Evolutionary conservation across 2,888 invertebrate genomes (phyloP).

Genomic region (Ormia ochracea): DNA sequence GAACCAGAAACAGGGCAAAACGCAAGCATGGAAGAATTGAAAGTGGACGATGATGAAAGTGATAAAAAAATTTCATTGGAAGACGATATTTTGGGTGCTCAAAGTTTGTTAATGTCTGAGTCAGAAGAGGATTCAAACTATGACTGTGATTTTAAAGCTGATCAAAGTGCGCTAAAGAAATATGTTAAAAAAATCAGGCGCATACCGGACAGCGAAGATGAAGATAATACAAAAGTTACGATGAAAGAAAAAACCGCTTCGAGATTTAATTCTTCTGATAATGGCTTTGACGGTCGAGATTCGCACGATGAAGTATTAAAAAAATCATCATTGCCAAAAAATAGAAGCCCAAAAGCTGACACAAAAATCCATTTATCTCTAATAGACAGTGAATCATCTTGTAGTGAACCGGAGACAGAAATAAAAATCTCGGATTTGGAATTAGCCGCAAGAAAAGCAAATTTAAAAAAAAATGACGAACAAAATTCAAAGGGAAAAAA

Average conservation of each 20-base stretch:
- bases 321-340: no score
- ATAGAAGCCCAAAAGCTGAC: no score
- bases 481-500: slow-evolving; percentile 8
- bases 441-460: not conserved
- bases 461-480: slow-evolving; percentile 22
- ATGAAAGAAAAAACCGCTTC: not conserved
- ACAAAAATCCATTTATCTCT: slow-evolving; percentile 42
- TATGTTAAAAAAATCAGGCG: slow-evolving; percentile 41
- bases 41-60: slow-evolving; percentile 59
- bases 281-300: slow-evolving; percentile 2
- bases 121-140: slow-evolving; percentile 67
- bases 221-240: slow-evolving; percentile 55
- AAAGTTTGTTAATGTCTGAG: slow-evolving; percentile 71
- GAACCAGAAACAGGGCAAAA: slow-evolving; percentile 23
- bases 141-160: slow-evolving; percentile 7
- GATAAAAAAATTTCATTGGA: slow-evolving; percentile 67
- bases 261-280: slow-evolving; percentile 66
- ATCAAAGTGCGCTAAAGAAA: slow-evolving; percentile 27
- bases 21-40: slow-evolving; percentile 59
- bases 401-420: slow-evolving; percentile 5
- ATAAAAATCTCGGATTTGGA: slow-evolving; percentile 18
- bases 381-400: slow-evolving; percentile 63
- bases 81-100: slow-evolving; percentile 70
- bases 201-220: slow-evolving; percentile 65
- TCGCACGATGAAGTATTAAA: not conserved